Conservation (phyloP, 2,113 vertebrate species). For the Collichthys lucidus region DNA sequence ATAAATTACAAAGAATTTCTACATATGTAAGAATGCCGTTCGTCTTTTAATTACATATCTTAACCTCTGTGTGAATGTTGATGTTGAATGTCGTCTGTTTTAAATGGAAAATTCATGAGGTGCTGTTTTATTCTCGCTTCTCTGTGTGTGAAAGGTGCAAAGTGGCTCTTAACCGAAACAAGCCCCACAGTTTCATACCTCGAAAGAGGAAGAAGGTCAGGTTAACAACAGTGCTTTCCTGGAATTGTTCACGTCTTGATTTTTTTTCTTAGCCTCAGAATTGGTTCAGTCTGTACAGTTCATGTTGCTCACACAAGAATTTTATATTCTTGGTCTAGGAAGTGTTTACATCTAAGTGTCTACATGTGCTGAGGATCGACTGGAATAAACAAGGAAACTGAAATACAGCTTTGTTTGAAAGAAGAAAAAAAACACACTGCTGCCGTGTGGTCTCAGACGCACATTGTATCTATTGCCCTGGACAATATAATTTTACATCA, state of each 20-base stretch:
- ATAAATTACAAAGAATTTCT: constrained; percentile 10
- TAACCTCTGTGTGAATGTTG: constrained; percentile 11
- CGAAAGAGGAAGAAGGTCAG: constrained; percentile 11
- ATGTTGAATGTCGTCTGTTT: constrained; percentile 14
- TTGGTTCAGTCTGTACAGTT: constrained; percentile 25
- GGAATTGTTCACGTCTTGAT: constrained; percentile 8
- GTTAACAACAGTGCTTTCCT: constrained; percentile 3
- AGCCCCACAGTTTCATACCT: constrained; percentile 3
- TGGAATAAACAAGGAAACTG: constrained; percentile 11
- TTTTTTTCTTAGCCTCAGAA: constrained; percentile 16
- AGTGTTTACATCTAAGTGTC: constrained; percentile 35
- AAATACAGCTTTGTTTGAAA: constrained; percentile 39
- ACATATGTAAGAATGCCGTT: not conserved
- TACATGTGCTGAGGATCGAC: not conserved
- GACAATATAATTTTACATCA: constrained; percentile 44
- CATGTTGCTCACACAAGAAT: constrained; percentile 12
- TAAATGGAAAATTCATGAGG: constrained; percentile 4
- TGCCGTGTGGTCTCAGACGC: constrained; percentile 12
- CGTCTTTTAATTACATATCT: constrained; percentile 10
- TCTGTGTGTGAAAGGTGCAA: constrained; percentile 1
- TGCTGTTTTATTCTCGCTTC: constrained; percentile 16
- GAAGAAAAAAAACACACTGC: not conserved
- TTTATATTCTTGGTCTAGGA: constrained; percentile 17
- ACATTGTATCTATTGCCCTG: constrained; percentile 38
- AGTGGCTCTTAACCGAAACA: constrained; percentile 28